Conservation (phyloP, 2,797 vertebrate genomes). For the Xenops minutus region DNA sequence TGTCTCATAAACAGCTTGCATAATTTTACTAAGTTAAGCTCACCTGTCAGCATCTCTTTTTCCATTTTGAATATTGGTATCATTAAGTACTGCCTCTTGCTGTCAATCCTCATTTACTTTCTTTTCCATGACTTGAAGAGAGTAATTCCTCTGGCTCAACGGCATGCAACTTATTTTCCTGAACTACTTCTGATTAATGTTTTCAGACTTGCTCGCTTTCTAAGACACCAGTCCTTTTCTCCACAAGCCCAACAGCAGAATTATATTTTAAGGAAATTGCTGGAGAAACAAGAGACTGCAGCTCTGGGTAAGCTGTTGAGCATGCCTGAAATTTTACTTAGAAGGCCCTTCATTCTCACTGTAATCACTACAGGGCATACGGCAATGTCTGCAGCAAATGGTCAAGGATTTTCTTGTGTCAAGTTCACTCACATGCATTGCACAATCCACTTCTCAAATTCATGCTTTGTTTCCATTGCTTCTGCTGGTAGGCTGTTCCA, state of each 20-base stretch:
- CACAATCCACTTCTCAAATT: not conserved
- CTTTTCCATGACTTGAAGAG: not conserved
- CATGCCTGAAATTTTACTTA: not conserved
- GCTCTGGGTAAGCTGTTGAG: not conserved
- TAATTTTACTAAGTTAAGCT: conserved; percentile 22
- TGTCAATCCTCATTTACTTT: not conserved
- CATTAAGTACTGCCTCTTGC: not conserved
- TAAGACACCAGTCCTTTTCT: not conserved
- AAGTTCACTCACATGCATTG: not conserved
- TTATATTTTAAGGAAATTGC: not conserved
- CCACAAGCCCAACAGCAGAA: not conserved
- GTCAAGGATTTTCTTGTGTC: not conserved
- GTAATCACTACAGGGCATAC: fast-evolving
- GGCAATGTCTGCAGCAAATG: not conserved
- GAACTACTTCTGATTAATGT: not conserved
- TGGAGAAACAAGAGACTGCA: not conserved
- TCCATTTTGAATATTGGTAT: not conserved
- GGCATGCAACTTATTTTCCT: not conserved
- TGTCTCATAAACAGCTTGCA: not conserved
- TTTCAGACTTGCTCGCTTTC: not conserved
- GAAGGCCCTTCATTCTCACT: not conserved
- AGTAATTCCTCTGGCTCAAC: not conserved
- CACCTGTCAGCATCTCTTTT: not conserved
- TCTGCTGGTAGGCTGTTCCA: not conserved
- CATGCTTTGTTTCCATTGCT: not conserved